These are phyloP conservation scores for Drosophila pullipes DNA, from an alignment of 2,888 invertebrate species.

Conservation along the genomic window DNA sequence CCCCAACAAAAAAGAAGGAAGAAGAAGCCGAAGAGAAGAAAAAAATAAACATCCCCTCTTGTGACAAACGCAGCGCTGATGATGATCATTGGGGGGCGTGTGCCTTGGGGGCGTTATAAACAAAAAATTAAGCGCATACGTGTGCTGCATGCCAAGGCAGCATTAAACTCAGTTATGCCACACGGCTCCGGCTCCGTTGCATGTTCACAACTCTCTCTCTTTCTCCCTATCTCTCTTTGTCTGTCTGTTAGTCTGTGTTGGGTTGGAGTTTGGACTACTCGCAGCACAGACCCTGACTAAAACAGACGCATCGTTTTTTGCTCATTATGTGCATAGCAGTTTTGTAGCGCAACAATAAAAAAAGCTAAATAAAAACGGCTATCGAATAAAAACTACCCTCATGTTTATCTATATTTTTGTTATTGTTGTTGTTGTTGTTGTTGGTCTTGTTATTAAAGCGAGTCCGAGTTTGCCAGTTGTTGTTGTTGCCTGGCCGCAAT, in stretches of 20 bases:
- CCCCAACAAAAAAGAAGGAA: slow-evolving; percentile 21
- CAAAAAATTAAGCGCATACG: slow-evolving; percentile 80
- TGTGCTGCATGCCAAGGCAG: slow-evolving; percentile 61
- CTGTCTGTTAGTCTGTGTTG: slow-evolving; percentile 32
- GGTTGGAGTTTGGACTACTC: slow-evolving; percentile 11
- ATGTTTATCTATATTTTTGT: slow-evolving; percentile 40
- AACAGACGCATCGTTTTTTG: slow-evolving; percentile 60
- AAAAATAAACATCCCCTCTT: slow-evolving; percentile 27
- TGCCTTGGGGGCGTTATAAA: slow-evolving; percentile 63
- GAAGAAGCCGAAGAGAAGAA: too few relatives aligned
- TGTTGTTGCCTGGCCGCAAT: slow-evolving; percentile 48
- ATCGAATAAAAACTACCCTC: slow-evolving; percentile 65
- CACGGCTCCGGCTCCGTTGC: background rate
- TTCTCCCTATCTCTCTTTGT: background rate
- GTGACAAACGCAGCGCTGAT: slow-evolving; percentile 56
- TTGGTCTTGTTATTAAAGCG: slow-evolving; percentile 64
- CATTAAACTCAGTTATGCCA: slow-evolving; percentile 7
- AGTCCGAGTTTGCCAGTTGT: slow-evolving; percentile 35
- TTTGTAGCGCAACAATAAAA: slow-evolving; percentile 26
- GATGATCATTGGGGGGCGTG: slow-evolving; percentile 22
- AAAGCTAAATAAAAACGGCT: slow-evolving; percentile 10
- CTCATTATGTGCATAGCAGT: slow-evolving; percentile 67
- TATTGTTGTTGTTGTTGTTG: background rate
- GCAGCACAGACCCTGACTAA: slow-evolving; percentile 6
- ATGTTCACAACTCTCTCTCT: background rate